A percentile compares a stretch with the other conserved stretches of the same genome.
These are phyloP conservation scores for Clamator glandarius DNA, from an alignment of 2,797 vertebrate species.

Conservation along the genomic window DNA sequence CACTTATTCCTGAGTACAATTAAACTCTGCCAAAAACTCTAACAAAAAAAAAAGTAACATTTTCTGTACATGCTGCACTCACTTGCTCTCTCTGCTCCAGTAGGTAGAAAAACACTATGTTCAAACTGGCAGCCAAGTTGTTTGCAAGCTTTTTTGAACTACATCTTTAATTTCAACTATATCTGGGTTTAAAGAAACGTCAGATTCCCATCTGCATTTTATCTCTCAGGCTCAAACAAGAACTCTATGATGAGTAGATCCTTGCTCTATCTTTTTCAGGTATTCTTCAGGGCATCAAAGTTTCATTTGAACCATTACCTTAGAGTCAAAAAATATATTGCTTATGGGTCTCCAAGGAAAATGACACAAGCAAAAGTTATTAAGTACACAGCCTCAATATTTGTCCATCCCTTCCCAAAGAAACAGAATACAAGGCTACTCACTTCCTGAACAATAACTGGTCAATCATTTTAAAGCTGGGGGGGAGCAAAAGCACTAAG, in stretches of 20 bases:
- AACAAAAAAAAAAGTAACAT: background rate
- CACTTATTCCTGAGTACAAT: background rate
- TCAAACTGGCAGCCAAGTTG: background rate
- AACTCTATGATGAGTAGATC: background rate
- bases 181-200: slow-evolving; percentile 2
- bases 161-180: slow-evolving; percentile 11
- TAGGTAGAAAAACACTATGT: background rate
- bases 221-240: slow-evolving; percentile 1
- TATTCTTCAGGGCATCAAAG: slow-evolving; percentile 44
- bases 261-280: background rate
- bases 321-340: slow-evolving; percentile 51
- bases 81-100: background rate
- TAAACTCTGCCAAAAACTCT: background rate
- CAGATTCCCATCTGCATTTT: background rate
- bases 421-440: background rate
- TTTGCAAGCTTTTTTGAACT: background rate
- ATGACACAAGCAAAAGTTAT: slow-evolving; percentile 44
- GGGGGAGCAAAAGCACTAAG: background rate
- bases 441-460: slow-evolving; percentile 5
- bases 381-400: slow-evolving; percentile 56
- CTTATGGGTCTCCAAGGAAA: slow-evolving; percentile 24
- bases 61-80: background rate
- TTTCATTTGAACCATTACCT: slow-evolving; percentile 47
- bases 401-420: slow-evolving; percentile 42
- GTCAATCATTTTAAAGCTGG: slow-evolving; percentile 54